Percentiles rank a stretch among this genome's conserved stretches.
phyloP scores from a whole-genome alignment of 2,797 vertebrate species.

The Bradypus variegatus region DNA sequence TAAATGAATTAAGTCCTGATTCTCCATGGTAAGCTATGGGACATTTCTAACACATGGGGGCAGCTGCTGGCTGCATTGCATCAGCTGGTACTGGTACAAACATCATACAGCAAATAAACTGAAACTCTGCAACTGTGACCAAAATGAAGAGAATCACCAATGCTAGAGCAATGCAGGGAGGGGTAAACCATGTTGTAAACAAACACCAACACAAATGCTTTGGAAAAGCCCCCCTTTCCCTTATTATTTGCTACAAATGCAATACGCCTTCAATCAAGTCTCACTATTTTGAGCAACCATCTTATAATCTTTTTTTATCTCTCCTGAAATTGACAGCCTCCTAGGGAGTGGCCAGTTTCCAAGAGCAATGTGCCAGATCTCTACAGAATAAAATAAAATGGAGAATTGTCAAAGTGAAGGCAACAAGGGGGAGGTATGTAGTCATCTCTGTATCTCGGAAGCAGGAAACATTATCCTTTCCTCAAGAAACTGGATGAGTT shows the following conservation, averaged over 20 bases:
- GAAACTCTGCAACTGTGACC: not conserved
- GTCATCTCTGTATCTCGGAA: slow-evolving; percentile 16
- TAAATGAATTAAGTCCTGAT: slow-evolving; percentile 40
- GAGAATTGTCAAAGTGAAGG: slow-evolving; percentile 35
- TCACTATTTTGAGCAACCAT: not conserved
- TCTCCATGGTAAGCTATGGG: not conserved
- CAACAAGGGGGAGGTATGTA: not conserved
- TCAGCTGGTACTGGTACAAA: not conserved
- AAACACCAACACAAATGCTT: not conserved
- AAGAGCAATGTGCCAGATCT: slow-evolving; percentile 12
- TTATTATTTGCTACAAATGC: not conserved
- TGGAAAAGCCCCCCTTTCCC: not conserved
- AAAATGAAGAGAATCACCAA: not conserved
- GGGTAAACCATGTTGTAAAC: not conserved
- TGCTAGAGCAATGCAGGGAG: not conserved
- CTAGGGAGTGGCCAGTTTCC: not conserved
- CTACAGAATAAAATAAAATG: slow-evolving; percentile 35
- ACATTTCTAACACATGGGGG: not conserved
- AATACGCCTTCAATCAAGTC: not conserved
- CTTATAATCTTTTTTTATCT: not conserved
- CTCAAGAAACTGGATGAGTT: not conserved
- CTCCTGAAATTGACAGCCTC: not conserved
- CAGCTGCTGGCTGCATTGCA: not conserved
- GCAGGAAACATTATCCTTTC: slow-evolving; percentile 4
- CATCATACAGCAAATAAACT: not conserved